Conservation (phyloP, 2,797 vertebrate species). For the Hoplostethus mediterraneus region DNA sequence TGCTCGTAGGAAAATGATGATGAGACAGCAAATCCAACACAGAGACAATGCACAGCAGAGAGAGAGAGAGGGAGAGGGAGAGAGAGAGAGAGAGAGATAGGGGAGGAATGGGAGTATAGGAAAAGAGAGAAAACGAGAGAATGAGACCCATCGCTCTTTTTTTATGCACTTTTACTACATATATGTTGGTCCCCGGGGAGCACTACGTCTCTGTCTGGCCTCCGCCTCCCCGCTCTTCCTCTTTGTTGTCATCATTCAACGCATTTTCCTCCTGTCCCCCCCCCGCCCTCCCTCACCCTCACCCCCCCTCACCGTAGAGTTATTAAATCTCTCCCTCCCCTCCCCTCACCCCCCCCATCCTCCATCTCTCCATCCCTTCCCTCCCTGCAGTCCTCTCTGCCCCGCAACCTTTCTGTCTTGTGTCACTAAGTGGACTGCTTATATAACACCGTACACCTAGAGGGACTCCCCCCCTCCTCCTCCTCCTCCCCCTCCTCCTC, state of each 20-base stretch:
- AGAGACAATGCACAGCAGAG: conserved; percentile 60
- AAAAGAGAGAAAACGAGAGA: conserved; percentile 49
- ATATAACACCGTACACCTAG: conserved; percentile 72
- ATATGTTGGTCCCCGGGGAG: conserved; percentile 68
- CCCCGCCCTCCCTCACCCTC: neutral
- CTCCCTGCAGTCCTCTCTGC: conserved; percentile 50
- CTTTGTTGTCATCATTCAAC: conserved; percentile 69
- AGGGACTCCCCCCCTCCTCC: conserved; percentile 58
- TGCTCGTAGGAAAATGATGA: conserved; percentile 78
- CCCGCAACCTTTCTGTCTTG: conserved; percentile 71
- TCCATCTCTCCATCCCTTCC: conserved; percentile 25
- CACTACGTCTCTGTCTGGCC: conserved; percentile 61
- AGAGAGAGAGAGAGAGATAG: conserved; percentile 23
- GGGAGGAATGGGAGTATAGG: conserved; percentile 39
- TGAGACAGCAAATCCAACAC: conserved; percentile 79
- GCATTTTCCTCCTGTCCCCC: conserved; percentile 43
- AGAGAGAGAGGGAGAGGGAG: conserved; percentile 18
- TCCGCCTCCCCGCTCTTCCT: conserved; percentile 41
- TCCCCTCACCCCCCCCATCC: conserved; percentile 27
- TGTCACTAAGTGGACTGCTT: conserved; percentile 78
- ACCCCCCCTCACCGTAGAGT: conserved; percentile 30
- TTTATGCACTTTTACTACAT: conserved; percentile 73
- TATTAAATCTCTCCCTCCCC: conserved; percentile 63
- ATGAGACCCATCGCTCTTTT: conserved; percentile 77
- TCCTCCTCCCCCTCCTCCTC: conserved; percentile 34